These are phyloP conservation scores for Archaeoteleia sp. DNA, from an alignment of 2,888 invertebrate genomes.

Conservation along the genomic window DNA sequence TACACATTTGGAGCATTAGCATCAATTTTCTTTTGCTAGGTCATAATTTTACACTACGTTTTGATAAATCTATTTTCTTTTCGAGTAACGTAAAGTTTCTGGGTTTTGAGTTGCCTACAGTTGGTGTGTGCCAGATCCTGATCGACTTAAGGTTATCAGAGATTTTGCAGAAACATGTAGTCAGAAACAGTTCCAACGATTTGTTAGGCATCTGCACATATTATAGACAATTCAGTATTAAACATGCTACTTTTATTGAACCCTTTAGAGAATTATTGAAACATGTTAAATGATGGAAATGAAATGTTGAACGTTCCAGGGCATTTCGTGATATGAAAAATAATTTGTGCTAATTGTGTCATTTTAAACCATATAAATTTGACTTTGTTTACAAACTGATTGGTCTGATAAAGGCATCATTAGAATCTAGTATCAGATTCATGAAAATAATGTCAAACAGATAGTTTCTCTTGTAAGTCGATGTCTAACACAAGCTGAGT, in stretches of 20 bases:
- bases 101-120: slow-evolving; percentile 24
- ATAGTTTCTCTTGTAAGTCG: too few species aligned
- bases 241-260: slow-evolving; percentile 17
- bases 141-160: slow-evolving; percentile 50
- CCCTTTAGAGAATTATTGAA: slow-evolving; percentile 30
- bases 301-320: slow-evolving; percentile 7
- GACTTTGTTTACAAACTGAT: too few species aligned
- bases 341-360: slow-evolving; percentile 20
- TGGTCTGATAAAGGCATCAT: too few species aligned
- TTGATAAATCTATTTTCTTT: too few species aligned
- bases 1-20: too few species aligned
- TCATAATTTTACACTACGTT: too few species aligned
- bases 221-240: slow-evolving; percentile 27
- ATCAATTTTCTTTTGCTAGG: too few species aligned
- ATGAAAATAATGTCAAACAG: too few species aligned
- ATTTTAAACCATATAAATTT: too few species aligned
- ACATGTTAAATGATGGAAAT: slow-evolving; percentile 8
- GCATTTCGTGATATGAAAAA: slow-evolving; percentile 47
- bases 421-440: too few species aligned
- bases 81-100: slow-evolving; percentile 5
- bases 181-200: slow-evolving; percentile 55
- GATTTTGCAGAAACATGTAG: slow-evolving; percentile 57
- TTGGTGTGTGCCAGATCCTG: slow-evolving; percentile 16
- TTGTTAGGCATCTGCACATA: slow-evolving; percentile 52
- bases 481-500: too few species aligned